Percentiles rank a stretch among this genome's conserved stretches.
These are phyloP conservation scores for Spinus olivaceus DNA, from an alignment of 2,797 vertebrate species.

Conservation along the genomic window DNA sequence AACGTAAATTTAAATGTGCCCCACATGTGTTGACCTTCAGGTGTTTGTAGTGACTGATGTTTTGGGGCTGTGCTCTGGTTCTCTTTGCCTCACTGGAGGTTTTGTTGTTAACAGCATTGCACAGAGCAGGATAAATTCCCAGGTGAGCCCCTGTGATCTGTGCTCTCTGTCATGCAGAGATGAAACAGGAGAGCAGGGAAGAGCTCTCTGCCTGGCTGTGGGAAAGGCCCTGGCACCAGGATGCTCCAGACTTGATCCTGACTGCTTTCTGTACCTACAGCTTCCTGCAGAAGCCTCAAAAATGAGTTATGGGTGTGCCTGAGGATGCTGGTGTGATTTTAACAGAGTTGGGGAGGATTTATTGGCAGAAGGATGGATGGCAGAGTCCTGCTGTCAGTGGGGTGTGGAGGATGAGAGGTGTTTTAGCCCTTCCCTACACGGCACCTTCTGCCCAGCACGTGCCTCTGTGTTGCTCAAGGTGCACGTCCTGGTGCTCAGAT, in stretches of 20 bases:
- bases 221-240: background rate
- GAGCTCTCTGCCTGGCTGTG: background rate
- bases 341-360: background rate
- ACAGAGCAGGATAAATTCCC: background rate
- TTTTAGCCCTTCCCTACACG: fast-evolving
- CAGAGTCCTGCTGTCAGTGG: background rate
- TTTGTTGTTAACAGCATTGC: background rate
- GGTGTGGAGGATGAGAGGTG: background rate
- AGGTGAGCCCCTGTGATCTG: background rate
- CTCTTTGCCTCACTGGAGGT: background rate
- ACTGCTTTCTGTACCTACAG: background rate
- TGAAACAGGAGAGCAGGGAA: background rate
- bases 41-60: background rate
- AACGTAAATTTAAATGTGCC: background rate
- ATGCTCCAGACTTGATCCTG: background rate
- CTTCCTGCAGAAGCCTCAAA: background rate
- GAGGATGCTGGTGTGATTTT: background rate
- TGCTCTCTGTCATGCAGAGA: background rate
- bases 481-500: fast-evolving
- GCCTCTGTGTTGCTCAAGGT: background rate
- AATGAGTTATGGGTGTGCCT: fast-evolving
- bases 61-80: background rate
- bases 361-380: background rate
- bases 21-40: background rate
- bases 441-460: background rate